phyloP scores from a whole-genome alignment of 2,113 vertebrate genomes.

The Bubalus kerabau region DNA sequence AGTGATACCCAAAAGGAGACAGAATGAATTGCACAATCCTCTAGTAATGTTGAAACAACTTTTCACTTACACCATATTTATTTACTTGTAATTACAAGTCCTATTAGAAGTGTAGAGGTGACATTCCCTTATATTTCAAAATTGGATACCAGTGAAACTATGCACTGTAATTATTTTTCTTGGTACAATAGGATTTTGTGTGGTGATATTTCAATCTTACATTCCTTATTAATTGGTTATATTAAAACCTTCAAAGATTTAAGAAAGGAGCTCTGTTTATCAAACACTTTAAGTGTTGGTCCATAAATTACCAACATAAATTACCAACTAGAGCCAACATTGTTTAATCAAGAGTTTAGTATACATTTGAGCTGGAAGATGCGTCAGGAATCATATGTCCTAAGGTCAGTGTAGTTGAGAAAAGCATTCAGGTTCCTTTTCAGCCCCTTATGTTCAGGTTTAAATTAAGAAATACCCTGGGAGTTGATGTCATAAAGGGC shows the following conservation, averaged over 20 bases:
- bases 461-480: not conserved
- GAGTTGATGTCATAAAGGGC: not conserved
- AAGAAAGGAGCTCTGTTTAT: constrained; percentile 29
- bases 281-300: not conserved
- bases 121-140: constrained; percentile 56
- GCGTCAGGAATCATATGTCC: not conserved
- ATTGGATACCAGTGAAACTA: constrained; percentile 43
- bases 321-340: not conserved
- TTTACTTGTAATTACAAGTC: constrained; percentile 60
- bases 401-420: not conserved
- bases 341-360: not conserved
- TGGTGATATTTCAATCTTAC: constrained; percentile 31
- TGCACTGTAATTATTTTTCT: constrained; percentile 62
- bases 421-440: not conserved
- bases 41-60: constrained; percentile 51
- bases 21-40: constrained; percentile 59
- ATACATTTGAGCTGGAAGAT: constrained; percentile 9
- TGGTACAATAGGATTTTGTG: constrained; percentile 41
- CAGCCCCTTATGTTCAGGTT: not conserved
- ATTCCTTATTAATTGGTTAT: constrained; percentile 1
- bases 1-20: constrained; percentile 29
- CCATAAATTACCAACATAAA: not conserved
- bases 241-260: constrained; percentile 21
- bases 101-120: constrained; percentile 51
- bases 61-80: constrained; percentile 65